These are phyloP conservation scores for Tetropium fuscum DNA, from an alignment of 2,888 invertebrate species.

Conservation along the genomic window DNA sequence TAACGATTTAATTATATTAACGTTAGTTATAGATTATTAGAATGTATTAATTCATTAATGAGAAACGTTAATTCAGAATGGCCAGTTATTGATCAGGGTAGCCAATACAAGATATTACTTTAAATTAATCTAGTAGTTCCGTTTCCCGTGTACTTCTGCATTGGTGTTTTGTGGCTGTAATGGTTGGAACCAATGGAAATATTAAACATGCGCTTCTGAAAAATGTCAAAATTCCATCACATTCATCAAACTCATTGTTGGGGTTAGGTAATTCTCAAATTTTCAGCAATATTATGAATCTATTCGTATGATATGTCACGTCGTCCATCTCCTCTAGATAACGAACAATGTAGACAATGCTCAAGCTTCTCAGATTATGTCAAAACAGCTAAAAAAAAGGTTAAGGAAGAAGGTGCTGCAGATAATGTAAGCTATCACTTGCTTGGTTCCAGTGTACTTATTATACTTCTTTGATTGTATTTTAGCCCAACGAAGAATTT, in stretches of 20 bases:
- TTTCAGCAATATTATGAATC: conserved; percentile 40
- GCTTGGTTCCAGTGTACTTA: background rate
- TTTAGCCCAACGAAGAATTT: conserved; percentile 30
- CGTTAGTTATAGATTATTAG: too few species aligned
- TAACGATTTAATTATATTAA: too few species aligned
- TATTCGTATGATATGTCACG: conserved; percentile 56
- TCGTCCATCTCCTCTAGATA: conserved; percentile 61
- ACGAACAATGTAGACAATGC: conserved; percentile 63
- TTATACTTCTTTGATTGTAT: conserved; percentile 7
- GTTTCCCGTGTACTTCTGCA: too few species aligned
- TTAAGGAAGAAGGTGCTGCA: conserved; percentile 39
- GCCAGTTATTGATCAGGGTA: too few species aligned
- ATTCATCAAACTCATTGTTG: conserved; percentile 12
- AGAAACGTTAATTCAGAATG: too few species aligned
- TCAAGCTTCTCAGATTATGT: conserved; percentile 64
- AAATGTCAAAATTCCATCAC: conserved; percentile 29
- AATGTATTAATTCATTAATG: too few species aligned
- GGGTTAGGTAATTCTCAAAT: conserved; percentile 32
- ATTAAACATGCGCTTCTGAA: too few species aligned
- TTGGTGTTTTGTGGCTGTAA: too few species aligned
- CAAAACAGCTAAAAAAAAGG: conserved; percentile 58
- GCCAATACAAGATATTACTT: too few species aligned
- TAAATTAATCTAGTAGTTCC: too few species aligned
- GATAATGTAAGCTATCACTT: conserved; percentile 24
- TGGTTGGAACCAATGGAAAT: too few species aligned